Evolutionary conservation across 1,140 invertebrate species (phyloP), one percentile per base, ranked within the genome.

Genomic region (Manduca sexta): DNA sequence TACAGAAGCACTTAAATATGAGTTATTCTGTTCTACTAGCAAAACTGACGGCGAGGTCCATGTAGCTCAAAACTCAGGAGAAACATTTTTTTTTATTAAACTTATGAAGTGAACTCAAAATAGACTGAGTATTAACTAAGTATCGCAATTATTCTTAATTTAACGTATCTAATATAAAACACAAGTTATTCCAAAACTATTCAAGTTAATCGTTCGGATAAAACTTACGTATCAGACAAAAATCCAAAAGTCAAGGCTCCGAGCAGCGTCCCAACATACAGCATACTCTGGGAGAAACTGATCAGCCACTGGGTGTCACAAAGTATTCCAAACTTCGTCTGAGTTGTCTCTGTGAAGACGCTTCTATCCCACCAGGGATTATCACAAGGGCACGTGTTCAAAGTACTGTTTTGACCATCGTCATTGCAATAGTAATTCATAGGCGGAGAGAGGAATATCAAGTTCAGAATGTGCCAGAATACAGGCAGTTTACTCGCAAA

Each of bases 391-490:
- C 74, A 78, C 1, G 26, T 15, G 51, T 77, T 73, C 47, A 45
- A 16, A 35, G 12, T 33, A 45, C 16, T 7, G 37, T 41, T 13
- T n/a, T 38, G n/a, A 37, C 53, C 42, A 49, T 60, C 33, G n/a
- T 8, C 45, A 37, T 56, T 42, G 44, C 76, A 80, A 12, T 46
- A 47, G 39, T 62, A 81, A 4, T 70, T 52, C 56, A 78, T 67
- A 0, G 71, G 74, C 3, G 77, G 77, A 1, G 73, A 67, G 11
- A 76, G 31, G 16, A 78, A 78, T 16, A 81, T 62, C 10, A 81
- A 42, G 45, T 55, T 78, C 4, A 81, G 47, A 0, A 74, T 49
- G 38, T 81, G 77, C 77, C 77, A 81, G 35, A 69, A 65, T 15
- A 64, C 50, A 4, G 69, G 68, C 29, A 74, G 26, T 54, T 78